Evolutionary conservation across 2,113 vertebrate genomes (phyloP).

Genomic region (Herpetotheres cachinnans): DNA sequence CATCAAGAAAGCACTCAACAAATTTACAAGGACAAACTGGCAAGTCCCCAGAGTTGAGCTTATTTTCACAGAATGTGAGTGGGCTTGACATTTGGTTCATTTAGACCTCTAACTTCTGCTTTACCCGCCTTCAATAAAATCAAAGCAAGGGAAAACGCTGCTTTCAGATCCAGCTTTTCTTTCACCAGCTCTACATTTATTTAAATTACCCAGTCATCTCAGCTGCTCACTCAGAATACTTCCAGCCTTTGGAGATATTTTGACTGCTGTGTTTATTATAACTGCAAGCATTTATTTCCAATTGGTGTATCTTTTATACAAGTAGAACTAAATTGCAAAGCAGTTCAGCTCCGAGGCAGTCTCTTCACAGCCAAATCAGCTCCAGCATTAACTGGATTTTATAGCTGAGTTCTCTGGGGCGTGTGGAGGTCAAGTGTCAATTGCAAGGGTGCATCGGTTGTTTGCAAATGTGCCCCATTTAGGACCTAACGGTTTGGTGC

Average conservation of each 20-base stretch:
- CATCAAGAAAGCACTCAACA: background rate
- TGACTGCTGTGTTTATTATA: background rate
- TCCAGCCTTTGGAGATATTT: background rate
- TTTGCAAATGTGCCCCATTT: background rate
- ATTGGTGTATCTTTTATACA: background rate
- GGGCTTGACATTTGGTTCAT: background rate
- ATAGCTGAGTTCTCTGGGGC: background rate
- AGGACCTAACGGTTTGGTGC: background rate
- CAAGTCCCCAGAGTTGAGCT: background rate
- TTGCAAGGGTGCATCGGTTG: background rate
- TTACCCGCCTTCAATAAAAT: background rate
- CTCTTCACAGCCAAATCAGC: background rate
- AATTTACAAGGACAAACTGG: background rate
- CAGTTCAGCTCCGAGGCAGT: background rate
- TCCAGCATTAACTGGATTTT: background rate
- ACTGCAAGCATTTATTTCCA: background rate
- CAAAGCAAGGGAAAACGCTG: background rate
- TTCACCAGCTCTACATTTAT: background rate
- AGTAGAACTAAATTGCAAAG: background rate
- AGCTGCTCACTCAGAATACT: background rate
- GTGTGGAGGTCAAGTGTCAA: background rate
- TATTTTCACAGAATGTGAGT: background rate
- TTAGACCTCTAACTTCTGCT: background rate
- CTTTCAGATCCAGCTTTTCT: background rate
- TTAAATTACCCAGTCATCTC: background rate